Percentiles rank a stretch among this genome's conserved stretches.
Conservation (phyloP, 2,113 vertebrate species). For the Sula dactylatra region DNA sequence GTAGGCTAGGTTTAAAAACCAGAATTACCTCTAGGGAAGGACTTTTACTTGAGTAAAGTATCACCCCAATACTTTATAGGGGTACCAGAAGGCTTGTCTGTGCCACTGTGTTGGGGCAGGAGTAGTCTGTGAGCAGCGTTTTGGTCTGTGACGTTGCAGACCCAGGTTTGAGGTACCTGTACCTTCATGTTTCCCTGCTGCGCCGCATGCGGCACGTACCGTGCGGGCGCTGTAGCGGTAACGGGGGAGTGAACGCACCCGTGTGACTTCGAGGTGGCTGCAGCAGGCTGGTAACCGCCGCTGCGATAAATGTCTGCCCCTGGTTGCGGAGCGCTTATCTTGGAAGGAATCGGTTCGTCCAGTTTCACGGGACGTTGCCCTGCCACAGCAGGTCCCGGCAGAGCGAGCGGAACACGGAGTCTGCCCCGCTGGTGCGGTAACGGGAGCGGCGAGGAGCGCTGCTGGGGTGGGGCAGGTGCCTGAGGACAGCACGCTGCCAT, state of each 20-base stretch:
- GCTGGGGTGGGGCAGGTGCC: not conserved
- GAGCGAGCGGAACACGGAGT: rapidly evolving
- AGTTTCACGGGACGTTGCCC: rapidly evolving
- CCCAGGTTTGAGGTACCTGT: not conserved
- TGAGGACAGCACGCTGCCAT: rapidly evolving
- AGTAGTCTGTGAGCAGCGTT: not conserved
- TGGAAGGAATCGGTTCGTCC: rapidly evolving
- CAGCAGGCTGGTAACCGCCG: rapidly evolving
- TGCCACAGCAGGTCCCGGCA: not conserved
- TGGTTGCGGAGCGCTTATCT: rapidly evolving
- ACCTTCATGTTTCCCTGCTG: rapidly evolving
- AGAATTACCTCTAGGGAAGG: too few relatives aligned
- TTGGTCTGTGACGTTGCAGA: not conserved
- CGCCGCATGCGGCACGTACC: rapidly evolving
- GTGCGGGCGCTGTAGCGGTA: rapidly evolving
- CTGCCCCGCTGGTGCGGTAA: rapidly evolving
- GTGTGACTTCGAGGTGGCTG: not conserved
- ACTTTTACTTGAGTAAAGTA: rapidly evolving
- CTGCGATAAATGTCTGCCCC: rapidly evolving
- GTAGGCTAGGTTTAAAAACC: too few relatives aligned
- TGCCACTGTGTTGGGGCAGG: not conserved
- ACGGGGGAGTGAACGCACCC: rapidly evolving
- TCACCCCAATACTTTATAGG: not conserved
- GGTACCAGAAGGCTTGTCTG: not conserved
- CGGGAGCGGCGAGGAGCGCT: not conserved